phyloP scores from a whole-genome alignment of 2,113 vertebrate species.

The Aptenodytes patagonicus region DNA sequence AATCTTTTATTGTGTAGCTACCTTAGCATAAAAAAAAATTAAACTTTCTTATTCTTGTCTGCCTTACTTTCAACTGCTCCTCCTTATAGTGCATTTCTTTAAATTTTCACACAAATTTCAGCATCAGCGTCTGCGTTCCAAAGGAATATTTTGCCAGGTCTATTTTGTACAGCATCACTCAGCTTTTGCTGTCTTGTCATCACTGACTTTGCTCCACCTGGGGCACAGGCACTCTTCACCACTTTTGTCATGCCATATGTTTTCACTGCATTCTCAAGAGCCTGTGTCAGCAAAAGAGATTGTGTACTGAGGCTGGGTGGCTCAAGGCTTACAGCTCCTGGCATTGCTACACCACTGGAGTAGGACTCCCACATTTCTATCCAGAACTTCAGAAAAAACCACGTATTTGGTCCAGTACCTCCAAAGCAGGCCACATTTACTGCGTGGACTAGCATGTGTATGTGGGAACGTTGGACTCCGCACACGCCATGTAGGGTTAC shows the following conservation, averaged over 20 bases:
- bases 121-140: not conserved
- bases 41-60: not conserved
- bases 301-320: not conserved
- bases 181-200: not conserved
- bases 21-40: not conserved
- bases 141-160: not conserved
- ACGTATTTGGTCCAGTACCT: not conserved
- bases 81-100: not conserved
- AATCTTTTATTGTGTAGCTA: not conserved
- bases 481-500: not conserved
- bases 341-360: not conserved
- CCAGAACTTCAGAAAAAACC: not conserved
- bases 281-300: not conserved
- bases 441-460: rapidly evolving
- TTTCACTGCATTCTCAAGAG: not conserved
- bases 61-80: not conserved
- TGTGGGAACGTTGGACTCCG: rapidly evolving
- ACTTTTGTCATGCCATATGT: not conserved
- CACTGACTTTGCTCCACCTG: not conserved
- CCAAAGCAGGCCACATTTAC: not conserved
- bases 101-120: not conserved
- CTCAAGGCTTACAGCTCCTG: not conserved
- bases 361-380: not conserved
- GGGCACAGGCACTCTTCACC: not conserved
- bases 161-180: not conserved